Evolutionary conservation across 2,888 invertebrate species (phyloP), one percentile per base, ranked within the genome.

Genomic region (Girardia tigrina): DNA sequence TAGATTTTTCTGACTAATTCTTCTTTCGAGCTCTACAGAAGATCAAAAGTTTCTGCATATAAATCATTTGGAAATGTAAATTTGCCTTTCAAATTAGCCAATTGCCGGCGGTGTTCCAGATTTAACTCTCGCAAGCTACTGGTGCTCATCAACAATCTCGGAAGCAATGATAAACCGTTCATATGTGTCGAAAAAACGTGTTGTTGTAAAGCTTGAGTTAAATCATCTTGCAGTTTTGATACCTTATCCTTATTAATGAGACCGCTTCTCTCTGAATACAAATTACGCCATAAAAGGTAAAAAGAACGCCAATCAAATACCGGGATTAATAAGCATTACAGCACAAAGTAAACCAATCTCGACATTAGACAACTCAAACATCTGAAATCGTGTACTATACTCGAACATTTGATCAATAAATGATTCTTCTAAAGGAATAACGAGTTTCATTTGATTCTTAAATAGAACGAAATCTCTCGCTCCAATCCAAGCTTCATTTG

Each of bases 371-470:
- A 84, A 79, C 70, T 80, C 80, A 80, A 83, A 83, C 56, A 81
- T 80, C 78, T 82, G 83, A 78, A 84, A 82, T 36, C 83, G 80
- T 29, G 80, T 79, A 78, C 82, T 82, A 75, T 83, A 80, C 78
- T 81, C 81, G 79, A 83, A 83, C 78, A 84, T 80, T 23, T 82
- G 80, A 75, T 83, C 83, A 16, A 84, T 81, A 79, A 83, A 83
- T 78, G 81, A 80, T 73, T 82, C 81, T 0, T 82, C 83, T 27
- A 82, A 79, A 0, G 82, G 81, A 75, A 83, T 82, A 69, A 82
- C 81, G 23, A 77, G 77, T 77, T 83, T 83, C 80, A 84, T 81
- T 77, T 83, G 82, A 23, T 82, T 82, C 26, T 81, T 78, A 28
- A 81, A 81, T 14, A 81, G 78, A 56, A 79, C 78, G 28, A 80